Base-by-base conservation (phyloP, 2,888 invertebrate species). In the Acanthosepion esculentum region DNA sequence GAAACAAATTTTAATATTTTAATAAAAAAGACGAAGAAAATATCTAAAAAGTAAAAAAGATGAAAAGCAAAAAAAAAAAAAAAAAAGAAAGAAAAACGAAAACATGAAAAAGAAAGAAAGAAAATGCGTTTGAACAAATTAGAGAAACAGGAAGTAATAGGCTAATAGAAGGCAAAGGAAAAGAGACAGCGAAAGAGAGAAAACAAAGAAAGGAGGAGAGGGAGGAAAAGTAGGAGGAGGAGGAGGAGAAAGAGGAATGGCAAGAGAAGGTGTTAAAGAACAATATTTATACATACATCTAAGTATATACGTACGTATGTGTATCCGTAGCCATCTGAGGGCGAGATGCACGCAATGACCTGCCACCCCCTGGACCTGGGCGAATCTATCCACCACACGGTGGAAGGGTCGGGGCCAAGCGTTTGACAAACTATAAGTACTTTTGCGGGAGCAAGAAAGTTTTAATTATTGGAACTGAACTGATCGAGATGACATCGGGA, bases 221-320 rank as follows among this genome's bases (percentile, higher is more conserved):
- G 26, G 50, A 26, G 48, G 12, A 78, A 18, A 12, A n/a, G n/a
- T 15, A 78, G n/a, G n/a, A 78, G 15, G 10, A 78, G 15, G 10
- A 78, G n/a, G 78, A 78, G 78, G 78, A 78, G 10, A 78, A n/a
- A 78, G n/a, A 33, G 78, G 78, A 78, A 78, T 78, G 15, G 78
- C 23, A 33, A 78, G 78, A 78, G 78, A 78, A 15, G 48, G 92
- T 91, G 29, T 92, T 18, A 92, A 92, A 48, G 92, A 29, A 48
- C 92, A 92, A 92, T 92, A 92, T 48, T n/a, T 23, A 92, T 29
- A 92, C n/a, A 92, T 92, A 92, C 29, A 92, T 50, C 8, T n/a
- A 50, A 50, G 50, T 48, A 92, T 29, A 92, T 29, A 26, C 7
- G 53, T 26, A 48, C 48, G 48, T 53, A 92, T 53, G n/a, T n/a